Conservation (phyloP, 1,140 invertebrate genomes). For the Tachypleus tridentatus region DNA sequence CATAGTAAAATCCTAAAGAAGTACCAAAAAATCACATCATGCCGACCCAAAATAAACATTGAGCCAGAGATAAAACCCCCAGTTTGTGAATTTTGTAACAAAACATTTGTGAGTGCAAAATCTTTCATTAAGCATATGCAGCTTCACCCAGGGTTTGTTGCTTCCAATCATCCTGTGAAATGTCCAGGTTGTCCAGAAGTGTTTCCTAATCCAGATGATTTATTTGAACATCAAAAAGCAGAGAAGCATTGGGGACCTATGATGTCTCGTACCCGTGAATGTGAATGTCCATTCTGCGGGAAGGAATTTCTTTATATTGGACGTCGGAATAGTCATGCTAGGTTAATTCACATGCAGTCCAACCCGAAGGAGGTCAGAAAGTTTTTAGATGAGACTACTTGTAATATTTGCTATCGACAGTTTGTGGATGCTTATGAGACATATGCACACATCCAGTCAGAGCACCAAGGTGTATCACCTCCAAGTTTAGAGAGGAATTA, state of each 20-base stretch:
- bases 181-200: constrained; percentile 14
- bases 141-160: too few relatives aligned
- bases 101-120: too few relatives aligned
- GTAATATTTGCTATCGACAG: constrained; percentile 15
- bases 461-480: constrained; percentile 4
- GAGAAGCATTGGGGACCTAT: constrained; percentile 15
- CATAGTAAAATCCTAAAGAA: too few relatives aligned
- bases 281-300: constrained; percentile 17
- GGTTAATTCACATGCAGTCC: constrained; percentile 8
- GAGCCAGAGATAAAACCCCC: too few relatives aligned
- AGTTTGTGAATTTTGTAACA: too few relatives aligned
- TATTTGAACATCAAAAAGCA: constrained; percentile 14
- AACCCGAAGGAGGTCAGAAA: constrained; percentile 5
- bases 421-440: constrained; percentile 10
- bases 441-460: constrained; percentile 9
- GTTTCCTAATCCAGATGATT: constrained; percentile 11
- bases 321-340: constrained; percentile 13
- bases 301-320: constrained; percentile 14
- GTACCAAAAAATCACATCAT: too few relatives aligned
- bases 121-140: too few relatives aligned
- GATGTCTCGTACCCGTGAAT: constrained; percentile 5
- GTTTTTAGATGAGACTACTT: constrained; percentile 17
- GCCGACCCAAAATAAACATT: too few relatives aligned
- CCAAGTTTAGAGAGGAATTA: neutral
- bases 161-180: neutral